Evolutionary conservation across 1,140 invertebrate genomes (phyloP).

Genomic region (Ericerus pela): DNA sequence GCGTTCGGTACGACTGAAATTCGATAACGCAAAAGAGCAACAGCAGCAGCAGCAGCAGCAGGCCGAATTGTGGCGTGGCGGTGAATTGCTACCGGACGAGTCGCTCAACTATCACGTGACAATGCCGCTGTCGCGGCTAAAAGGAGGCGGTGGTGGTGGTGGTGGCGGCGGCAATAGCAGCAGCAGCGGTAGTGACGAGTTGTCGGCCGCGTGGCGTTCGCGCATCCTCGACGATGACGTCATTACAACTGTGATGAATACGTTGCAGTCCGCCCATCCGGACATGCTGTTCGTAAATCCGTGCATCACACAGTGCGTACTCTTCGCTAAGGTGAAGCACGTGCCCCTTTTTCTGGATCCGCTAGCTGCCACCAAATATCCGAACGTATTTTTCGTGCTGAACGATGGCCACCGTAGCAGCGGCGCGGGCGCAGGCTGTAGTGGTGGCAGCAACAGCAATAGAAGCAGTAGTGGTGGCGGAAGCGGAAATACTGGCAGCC

Average conservation of each 20-base stretch:
- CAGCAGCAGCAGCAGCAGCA: neutral
- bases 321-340: slow-evolving; percentile 1
- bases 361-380: neutral
- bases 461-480: too few species aligned
- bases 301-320: slow-evolving; percentile 1
- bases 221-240: neutral
- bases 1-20: neutral
- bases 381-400: neutral
- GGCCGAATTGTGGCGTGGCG: neutral
- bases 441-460: too few species aligned
- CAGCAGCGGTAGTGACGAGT: neutral
- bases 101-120: too few species aligned
- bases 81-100: too few species aligned
- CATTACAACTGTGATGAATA: neutral
- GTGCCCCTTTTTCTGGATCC: slow-evolving; percentile 4
- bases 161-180: neutral
- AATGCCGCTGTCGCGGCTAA: neutral
- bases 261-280: neutral
- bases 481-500: too few species aligned
- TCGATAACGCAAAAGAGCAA: neutral
- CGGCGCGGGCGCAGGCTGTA: too few species aligned
- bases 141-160: neutral
- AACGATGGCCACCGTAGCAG: too few species aligned
- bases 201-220: neutral
- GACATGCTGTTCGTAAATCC: slow-evolving; percentile 5